phyloP scores from a whole-genome alignment of 2,113 vertebrate species.

The Stictonetta naevosa region DNA sequence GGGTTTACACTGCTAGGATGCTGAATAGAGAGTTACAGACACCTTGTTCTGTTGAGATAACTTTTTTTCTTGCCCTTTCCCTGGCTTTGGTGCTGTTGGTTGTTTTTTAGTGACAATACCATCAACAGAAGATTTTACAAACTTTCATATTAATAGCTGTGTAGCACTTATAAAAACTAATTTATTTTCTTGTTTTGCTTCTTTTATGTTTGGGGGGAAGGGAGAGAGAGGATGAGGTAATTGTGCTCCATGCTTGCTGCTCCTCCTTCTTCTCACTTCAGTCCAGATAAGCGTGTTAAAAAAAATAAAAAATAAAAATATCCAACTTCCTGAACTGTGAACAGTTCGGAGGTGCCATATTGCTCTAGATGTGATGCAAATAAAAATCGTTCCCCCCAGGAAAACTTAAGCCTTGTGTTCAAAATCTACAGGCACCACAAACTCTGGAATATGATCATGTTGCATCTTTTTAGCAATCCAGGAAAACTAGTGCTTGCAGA shows the following conservation, averaged over 20 bases:
- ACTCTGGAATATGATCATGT: background rate
- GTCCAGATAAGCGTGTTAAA: background rate
- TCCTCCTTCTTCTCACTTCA: background rate
- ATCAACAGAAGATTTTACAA: background rate
- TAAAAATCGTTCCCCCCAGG: background rate
- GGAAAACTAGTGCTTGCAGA: background rate
- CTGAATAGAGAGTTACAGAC: background rate
- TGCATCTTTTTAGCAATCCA: background rate
- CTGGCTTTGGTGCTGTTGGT: background rate
- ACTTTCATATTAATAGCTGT: background rate
- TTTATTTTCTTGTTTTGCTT: background rate
- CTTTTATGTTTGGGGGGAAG: background rate
- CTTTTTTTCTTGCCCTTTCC: background rate
- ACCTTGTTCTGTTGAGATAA: background rate
- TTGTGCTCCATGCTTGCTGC: background rate
- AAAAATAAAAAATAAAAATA: background rate
- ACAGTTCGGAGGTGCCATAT: background rate
- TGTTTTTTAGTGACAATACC: background rate
- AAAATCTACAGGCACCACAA: background rate
- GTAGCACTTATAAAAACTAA: background rate
- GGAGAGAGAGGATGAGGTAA: background rate
- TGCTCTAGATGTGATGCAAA: background rate
- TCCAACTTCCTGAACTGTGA: background rate
- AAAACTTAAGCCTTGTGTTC: background rate
- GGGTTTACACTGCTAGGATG: background rate